Evolutionary conservation across 2,888 invertebrate genomes (phyloP).

Genomic region (Choristoneura rosaceana): DNA sequence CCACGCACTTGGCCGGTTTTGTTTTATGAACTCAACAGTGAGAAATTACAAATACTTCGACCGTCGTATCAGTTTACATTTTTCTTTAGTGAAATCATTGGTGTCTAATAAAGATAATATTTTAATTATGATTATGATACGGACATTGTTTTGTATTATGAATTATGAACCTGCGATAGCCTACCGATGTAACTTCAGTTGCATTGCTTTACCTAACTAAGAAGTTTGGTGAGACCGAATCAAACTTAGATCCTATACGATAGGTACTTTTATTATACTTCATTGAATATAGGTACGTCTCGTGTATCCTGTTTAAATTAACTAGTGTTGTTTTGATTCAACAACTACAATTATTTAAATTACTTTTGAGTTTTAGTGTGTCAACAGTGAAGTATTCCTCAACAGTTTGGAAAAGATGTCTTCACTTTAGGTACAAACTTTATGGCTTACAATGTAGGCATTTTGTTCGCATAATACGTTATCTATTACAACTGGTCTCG

Average conservation of each 20-base stretch:
- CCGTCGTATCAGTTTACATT: slow-evolving; percentile 2
- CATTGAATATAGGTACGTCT: too few species aligned
- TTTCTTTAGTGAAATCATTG: not conserved
- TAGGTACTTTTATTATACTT: too few species aligned
- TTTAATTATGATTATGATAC: not conserved
- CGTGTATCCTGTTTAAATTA: too few species aligned
- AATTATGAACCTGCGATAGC: not conserved
- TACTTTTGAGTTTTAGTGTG: too few species aligned
- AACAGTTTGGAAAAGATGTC: not conserved
- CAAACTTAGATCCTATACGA: too few species aligned
- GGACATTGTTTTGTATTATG: not conserved
- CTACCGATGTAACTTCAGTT: too few species aligned
- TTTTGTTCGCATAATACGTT: not conserved
- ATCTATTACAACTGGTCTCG: slow-evolving; percentile 17
- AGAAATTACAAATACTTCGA: slow-evolving; percentile 15
- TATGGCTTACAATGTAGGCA: not conserved
- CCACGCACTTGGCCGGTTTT: not conserved
- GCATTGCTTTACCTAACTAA: too few species aligned
- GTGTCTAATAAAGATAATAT: slow-evolving; percentile 6
- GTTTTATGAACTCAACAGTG: slow-evolving; percentile 7
- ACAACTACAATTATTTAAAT: too few species aligned
- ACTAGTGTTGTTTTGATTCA: too few species aligned
- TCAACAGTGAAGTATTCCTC: too few species aligned
- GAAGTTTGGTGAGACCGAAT: too few species aligned
- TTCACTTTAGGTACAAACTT: not conserved